phyloP scores from a whole-genome alignment of 2,113 vertebrate species.

The Brachypodius melanocephalos region DNA sequence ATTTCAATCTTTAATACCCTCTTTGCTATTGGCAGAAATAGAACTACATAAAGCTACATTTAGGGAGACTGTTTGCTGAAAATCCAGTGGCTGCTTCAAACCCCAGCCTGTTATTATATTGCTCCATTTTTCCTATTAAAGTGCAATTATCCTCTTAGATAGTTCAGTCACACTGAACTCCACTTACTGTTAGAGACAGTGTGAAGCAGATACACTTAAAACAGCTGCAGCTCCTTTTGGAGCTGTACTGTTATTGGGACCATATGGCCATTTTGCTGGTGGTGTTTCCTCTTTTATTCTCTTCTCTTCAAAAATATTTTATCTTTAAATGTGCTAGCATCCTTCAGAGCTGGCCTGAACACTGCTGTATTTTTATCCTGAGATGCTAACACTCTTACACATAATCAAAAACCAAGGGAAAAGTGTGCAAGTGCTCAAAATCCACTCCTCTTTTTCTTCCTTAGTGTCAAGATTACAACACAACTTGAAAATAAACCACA shows the following conservation, averaged over 20 bases:
- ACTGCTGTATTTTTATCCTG: slow-evolving; percentile 21
- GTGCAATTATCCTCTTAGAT: slow-evolving; percentile 18
- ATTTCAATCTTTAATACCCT: neutral
- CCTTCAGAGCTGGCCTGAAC: slow-evolving; percentile 34
- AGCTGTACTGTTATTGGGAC: slow-evolving; percentile 46
- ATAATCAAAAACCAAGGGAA: neutral
- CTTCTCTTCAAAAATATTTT: slow-evolving; percentile 53
- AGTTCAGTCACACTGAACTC: slow-evolving; percentile 40
- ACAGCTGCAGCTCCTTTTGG: slow-evolving; percentile 56
- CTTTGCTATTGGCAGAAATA: neutral
- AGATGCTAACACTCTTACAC: neutral
- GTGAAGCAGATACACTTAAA: slow-evolving; percentile 58
- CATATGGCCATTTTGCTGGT: slow-evolving; percentile 57
- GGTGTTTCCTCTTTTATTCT: slow-evolving; percentile 54
- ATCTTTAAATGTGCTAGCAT: slow-evolving; percentile 33
- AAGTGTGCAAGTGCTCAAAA: neutral
- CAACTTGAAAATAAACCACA: neutral
- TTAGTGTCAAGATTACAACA: neutral
- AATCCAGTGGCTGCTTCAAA: slow-evolving; percentile 34
- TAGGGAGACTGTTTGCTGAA: neutral
- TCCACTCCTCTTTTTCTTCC: neutral
- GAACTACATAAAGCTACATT: neutral
- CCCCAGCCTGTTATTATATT: slow-evolving; percentile 32
- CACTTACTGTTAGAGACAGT: slow-evolving; percentile 37
- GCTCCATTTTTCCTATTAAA: slow-evolving; percentile 48